Percentiles rank a stretch among this genome's conserved stretches.
These are phyloP conservation scores for Thysanoteuthis rhombus DNA, from an alignment of 2,888 invertebrate genomes.

Conservation along the genomic window DNA sequence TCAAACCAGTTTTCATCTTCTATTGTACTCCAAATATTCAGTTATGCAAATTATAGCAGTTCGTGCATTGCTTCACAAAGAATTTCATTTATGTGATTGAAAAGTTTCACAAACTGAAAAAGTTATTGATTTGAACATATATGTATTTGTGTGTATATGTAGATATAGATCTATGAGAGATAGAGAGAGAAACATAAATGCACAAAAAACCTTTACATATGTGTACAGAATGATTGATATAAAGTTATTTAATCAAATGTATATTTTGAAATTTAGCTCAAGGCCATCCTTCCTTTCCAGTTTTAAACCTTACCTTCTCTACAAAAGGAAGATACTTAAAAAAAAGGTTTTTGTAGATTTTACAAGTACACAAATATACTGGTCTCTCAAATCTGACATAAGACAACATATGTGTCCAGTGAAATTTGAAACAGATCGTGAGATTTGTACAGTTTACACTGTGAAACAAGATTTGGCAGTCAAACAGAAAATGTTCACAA, in stretches of 20 bases:
- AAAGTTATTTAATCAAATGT: background rate
- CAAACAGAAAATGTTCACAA: too few species aligned
- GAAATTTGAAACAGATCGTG: too few species aligned
- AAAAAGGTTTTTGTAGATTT: background rate
- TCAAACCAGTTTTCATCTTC: background rate
- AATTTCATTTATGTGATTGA: constrained; percentile 12
- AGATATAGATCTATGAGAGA: background rate
- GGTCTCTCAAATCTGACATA: background rate
- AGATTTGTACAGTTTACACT: too few species aligned
- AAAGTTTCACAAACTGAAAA: background rate
- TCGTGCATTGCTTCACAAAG: background rate
- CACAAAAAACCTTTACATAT: background rate
- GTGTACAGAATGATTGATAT: background rate
- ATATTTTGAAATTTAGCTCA: background rate
- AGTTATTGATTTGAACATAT: background rate
- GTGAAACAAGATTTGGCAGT: too few species aligned
- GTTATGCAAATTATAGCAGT: background rate
- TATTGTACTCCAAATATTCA: background rate
- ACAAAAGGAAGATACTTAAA: background rate
- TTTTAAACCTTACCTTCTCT: background rate
- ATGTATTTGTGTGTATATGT: background rate
- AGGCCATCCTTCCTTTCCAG: background rate
- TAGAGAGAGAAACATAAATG: background rate
- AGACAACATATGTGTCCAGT: background rate
- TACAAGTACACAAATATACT: background rate